These are phyloP conservation scores for Drosophila niveifrons DNA, from an alignment of 2,888 invertebrate species.

Conservation along the genomic window DNA sequence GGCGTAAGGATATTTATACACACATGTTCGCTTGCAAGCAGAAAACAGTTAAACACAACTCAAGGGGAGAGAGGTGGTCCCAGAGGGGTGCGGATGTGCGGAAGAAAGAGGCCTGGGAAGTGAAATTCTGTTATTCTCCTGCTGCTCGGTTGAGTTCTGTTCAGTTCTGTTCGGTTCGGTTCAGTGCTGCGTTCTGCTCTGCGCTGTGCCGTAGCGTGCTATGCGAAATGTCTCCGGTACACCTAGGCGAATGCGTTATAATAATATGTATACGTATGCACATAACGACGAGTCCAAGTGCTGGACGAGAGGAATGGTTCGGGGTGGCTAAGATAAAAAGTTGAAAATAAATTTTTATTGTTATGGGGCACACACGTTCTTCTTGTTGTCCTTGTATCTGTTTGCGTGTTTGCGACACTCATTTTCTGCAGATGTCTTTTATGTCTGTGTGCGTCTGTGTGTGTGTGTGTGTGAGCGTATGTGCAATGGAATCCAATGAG, in stretches of 20 bases:
- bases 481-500: conserved; percentile 75
- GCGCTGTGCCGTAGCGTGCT: conserved; percentile 22
- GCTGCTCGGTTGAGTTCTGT: conserved; percentile 6
- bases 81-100: neutral
- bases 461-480: conserved; percentile 33
- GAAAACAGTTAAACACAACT: conserved; percentile 69
- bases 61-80: conserved; percentile 9
- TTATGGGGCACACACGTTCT: conserved; percentile 78
- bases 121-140: conserved; percentile 17
- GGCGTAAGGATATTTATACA: conserved; percentile 69
- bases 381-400: conserved; percentile 78
- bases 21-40: conserved; percentile 67
- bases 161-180: conserved; percentile 20
- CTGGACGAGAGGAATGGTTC: conserved; percentile 24
- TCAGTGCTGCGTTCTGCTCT: conserved; percentile 22
- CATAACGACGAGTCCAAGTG: conserved; percentile 62
- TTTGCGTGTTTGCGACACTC: conserved; percentile 80
- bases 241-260: conserved; percentile 80
- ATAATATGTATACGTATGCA: conserved; percentile 76
- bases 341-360: conserved; percentile 81
- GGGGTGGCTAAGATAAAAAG: conserved; percentile 69
- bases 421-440: conserved; percentile 78
- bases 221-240: conserved; percentile 49
- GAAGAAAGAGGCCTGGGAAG: conserved; percentile 19
- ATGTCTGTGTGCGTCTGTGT: conserved; percentile 28